These are phyloP conservation scores for Acheta domesticus DNA, from an alignment of 2,888 invertebrate species.

Conservation along the genomic window DNA sequence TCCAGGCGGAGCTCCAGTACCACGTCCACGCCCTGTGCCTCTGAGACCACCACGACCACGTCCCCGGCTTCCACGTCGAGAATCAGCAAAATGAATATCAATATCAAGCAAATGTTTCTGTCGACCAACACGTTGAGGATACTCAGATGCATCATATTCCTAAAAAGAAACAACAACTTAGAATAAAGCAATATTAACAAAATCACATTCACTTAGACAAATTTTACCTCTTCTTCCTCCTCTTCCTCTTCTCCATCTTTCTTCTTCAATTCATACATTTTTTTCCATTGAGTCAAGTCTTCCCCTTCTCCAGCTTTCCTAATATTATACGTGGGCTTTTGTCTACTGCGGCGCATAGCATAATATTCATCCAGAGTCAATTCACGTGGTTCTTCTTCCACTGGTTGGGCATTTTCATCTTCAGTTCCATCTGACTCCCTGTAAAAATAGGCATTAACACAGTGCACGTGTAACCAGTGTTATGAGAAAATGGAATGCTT, in stretches of 20 bases:
- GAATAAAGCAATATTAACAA: constrained; percentile 12
- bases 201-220: not conserved
- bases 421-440: constrained; percentile 40
- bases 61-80: constrained; percentile 60
- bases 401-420: constrained; percentile 47
- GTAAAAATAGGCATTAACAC: not conserved
- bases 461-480: not conserved
- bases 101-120: constrained; percentile 83
- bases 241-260: constrained; percentile 61
- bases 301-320: constrained; percentile 94
- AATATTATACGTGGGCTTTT: constrained; percentile 83
- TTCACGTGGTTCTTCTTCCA: constrained; percentile 78
- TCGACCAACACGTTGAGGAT: constrained; percentile 80
- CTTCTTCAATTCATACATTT: constrained; percentile 74
- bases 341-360: constrained; percentile 74
- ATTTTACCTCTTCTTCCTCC: constrained; percentile 44
- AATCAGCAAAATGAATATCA: constrained; percentile 82
- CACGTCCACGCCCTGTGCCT: constrained; percentile 59
- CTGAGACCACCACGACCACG: constrained; percentile 47
- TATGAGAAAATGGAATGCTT: too few relatives aligned
- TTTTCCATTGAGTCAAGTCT: constrained; percentile 88
- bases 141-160: constrained; percentile 71
- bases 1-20: constrained; percentile 45
- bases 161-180: constrained; percentile 41
- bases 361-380: constrained; percentile 94